phyloP scores from a whole-genome alignment of 2,113 vertebrate genomes.

The Atlantisia rogersi region DNA sequence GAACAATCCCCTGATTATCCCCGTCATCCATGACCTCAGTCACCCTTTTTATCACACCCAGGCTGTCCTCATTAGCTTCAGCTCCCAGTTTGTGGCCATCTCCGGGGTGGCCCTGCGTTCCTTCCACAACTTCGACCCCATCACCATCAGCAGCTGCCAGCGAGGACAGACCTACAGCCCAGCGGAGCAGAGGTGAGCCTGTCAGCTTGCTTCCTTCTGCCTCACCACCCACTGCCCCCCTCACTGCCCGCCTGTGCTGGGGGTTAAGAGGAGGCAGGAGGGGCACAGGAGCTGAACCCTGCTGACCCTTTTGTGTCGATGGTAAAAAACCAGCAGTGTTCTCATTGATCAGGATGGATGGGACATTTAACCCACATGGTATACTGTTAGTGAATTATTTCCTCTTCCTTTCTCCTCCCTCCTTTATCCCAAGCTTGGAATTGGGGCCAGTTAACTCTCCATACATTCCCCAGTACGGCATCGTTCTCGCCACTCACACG shows the following conservation, averaged over 20 bases:
- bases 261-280: slow-evolving; percentile 8
- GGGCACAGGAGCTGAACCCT: slow-evolving; percentile 17
- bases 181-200: slow-evolving; percentile 91
- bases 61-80: slow-evolving; percentile 91
- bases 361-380: slow-evolving; percentile 62
- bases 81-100: slow-evolving; percentile 90
- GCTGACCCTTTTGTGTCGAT: slow-evolving; percentile 36
- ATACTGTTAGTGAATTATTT: slow-evolving; percentile 69
- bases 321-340: neutral
- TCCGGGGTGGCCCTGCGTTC: slow-evolving; percentile 96
- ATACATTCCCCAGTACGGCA: neutral
- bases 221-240: neutral
- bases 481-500: neutral
- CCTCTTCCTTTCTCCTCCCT: slow-evolving; percentile 63
- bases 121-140: slow-evolving; percentile 98
- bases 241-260: neutral
- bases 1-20: slow-evolving; percentile 96
- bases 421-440: slow-evolving; percentile 32
- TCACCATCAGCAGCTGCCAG: slow-evolving; percentile 97
- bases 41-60: slow-evolving; percentile 96
- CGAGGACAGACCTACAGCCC: slow-evolving; percentile 98
- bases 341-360: slow-evolving; percentile 63
- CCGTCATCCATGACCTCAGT: slow-evolving; percentile 97
- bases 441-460: neutral
- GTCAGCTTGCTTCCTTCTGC: neutral